Evolutionary conservation across 2,888 invertebrate genomes (phyloP).

Genomic region (Helicoverpa assulta): DNA sequence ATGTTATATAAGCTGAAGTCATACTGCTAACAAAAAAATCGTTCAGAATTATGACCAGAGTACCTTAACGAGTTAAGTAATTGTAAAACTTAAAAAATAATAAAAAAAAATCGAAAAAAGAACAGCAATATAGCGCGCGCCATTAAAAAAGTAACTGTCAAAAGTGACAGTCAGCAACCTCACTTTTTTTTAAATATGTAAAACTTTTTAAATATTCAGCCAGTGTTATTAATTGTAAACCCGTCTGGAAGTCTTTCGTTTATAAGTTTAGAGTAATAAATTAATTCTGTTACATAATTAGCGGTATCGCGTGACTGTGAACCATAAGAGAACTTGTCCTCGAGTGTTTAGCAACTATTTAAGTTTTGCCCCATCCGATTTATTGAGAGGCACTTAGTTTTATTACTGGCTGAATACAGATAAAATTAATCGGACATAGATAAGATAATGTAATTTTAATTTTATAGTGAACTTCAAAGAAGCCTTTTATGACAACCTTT

Average conservation of each 20-base stretch:
- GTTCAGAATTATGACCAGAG: neutral
- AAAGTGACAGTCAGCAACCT: constrained; percentile 12
- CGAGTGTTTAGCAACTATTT: constrained; percentile 75
- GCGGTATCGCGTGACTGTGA: constrained; percentile 82
- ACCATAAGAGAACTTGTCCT: constrained; percentile 84
- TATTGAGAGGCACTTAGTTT: constrained; percentile 73
- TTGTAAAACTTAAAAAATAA: neutral
- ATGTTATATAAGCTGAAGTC: neutral
- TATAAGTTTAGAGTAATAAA: constrained; percentile 74
- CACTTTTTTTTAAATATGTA: constrained; percentile 24
- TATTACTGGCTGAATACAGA: constrained; percentile 52
- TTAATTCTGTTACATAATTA: constrained; percentile 85
- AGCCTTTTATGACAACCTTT: constrained; percentile 21
- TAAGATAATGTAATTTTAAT: constrained; percentile 43
- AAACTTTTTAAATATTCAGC: constrained; percentile 31
- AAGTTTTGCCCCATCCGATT: constrained; percentile 76
- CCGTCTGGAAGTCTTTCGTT: constrained; percentile 50
- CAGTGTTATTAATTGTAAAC: constrained; percentile 52
- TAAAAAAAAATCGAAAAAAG: neutral
- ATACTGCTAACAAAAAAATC: neutral
- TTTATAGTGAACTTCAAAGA: constrained; percentile 33
- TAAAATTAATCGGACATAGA: constrained; percentile 52
- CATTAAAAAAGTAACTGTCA: constrained; percentile 21
- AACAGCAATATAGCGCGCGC: constrained; percentile 16
- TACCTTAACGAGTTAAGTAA: too few relatives aligned